Evolutionary conservation across 2,113 vertebrate genomes (phyloP), one percentile per base, ranked within the genome.

Genomic region (Rattus norvegicus): DNA sequence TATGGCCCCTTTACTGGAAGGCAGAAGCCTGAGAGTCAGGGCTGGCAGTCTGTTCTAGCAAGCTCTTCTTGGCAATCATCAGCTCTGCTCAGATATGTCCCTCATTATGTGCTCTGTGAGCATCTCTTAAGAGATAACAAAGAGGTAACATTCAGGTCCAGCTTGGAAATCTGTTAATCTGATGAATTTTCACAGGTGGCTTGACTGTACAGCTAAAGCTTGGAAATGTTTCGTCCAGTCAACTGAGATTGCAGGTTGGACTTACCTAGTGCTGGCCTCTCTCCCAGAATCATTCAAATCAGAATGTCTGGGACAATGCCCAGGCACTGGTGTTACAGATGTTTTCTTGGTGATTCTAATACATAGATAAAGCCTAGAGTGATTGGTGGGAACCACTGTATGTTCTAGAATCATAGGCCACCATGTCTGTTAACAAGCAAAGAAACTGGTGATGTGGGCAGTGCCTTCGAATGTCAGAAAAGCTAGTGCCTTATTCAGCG

Each of bases 331-430:
- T 95, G 61, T 95, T 92, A 95, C 59, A 83, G 92, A 97, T 39
- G 24, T 92, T 92, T 94, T 79, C 67, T 75, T 90, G 65, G 76
- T 69, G 67, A 88, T 94, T 90, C 33, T 95, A 95, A 90, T 75
- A 79, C 63, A 19, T 26, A 85, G 79, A 52, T 63, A 88, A 87
- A 56, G 10, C 43, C 72, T 43, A 36, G 39, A 88, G 65, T 26
- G 89, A 81, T 92, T 92, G n/a, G 52, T 92, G 84, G 63, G 33
- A 79, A 76, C 17, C 33, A 90, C 49, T 20, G 26, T 6, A 52
- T 30, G 8, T 47, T 96, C 56, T 20, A 84, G 72, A 87, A 79
- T 54, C 83, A 90, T 1, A 33, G 75, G 91, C 33, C n/a, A 4
- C 33, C 33, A 20, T 0, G 1, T 63, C 59, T 94, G n/a, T 72